These are phyloP conservation scores for Limnephilus marmoratus DNA, from an alignment of 2,888 invertebrate genomes.

Conservation along the genomic window DNA sequence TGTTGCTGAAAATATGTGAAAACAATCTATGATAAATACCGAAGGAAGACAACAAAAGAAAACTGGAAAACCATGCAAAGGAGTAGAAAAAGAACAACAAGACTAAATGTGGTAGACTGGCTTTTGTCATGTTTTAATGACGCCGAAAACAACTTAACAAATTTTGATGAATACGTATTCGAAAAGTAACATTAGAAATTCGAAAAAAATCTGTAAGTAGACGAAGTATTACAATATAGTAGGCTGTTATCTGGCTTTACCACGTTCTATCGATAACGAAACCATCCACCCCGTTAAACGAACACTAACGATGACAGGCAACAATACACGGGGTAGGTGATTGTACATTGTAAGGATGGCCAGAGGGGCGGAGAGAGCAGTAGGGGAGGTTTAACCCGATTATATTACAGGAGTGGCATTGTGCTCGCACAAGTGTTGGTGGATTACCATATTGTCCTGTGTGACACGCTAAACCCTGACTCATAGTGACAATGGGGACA, in stretches of 20 bases:
- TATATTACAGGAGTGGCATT: constrained; percentile 39
- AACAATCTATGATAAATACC: no score
- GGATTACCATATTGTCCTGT: constrained; percentile 18
- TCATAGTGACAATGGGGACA: constrained; percentile 12
- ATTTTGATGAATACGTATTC: no score
- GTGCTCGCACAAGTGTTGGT: constrained; percentile 12
- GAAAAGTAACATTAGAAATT: no score
- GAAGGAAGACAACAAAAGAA: no score
- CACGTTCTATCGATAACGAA: background rate
- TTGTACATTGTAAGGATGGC: background rate
- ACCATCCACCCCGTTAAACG: background rate
- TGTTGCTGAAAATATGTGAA: background rate
- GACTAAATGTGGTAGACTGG: background rate
- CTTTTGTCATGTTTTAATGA: background rate
- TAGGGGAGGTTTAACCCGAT: constrained; percentile 36
- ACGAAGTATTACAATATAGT: no score
- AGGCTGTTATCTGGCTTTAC: no score
- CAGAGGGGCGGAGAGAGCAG: background rate
- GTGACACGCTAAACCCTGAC: constrained; percentile 26
- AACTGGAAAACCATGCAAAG: no score
- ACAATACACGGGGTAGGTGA: background rate
- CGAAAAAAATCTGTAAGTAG: no score
- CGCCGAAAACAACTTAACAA: background rate
- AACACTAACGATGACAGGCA: constrained; percentile 20
- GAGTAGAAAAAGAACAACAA: no score